Percentiles rank a stretch among this genome's conserved stretches.
Evolutionary conservation across 1,140 invertebrate genomes (phyloP).

Genomic region (Bombus waltoni): DNA sequence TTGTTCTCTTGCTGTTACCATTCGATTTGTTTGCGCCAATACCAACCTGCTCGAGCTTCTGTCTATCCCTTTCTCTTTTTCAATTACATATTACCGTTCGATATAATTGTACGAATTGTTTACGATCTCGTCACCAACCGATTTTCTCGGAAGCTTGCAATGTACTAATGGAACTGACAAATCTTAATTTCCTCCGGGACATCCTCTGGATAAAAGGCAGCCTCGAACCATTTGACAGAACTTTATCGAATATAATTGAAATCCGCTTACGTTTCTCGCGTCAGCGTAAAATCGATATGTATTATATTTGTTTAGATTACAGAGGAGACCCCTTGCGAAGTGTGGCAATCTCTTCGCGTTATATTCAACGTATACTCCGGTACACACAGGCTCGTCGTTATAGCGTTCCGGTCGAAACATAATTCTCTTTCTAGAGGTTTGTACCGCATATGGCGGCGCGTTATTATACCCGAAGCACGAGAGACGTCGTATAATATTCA

Average conservation of each 20-base stretch:
- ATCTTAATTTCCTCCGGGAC: no score
- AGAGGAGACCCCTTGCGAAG: no score
- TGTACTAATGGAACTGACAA: no score
- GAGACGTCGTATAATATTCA: not conserved
- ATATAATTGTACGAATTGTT: slow-evolving; percentile 1
- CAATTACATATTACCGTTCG: slow-evolving; percentile 3
- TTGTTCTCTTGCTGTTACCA: slow-evolving; percentile 48
- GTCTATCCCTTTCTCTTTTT: slow-evolving; percentile 23
- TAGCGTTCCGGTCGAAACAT: not conserved
- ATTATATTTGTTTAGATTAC: not conserved
- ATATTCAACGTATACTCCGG: no score
- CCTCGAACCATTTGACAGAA: no score
- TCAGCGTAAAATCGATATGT: not conserved
- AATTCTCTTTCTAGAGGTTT: not conserved
- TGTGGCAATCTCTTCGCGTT: not conserved
- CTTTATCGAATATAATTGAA: no score
- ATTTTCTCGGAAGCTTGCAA: not conserved
- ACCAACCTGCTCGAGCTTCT: slow-evolving; percentile 11
- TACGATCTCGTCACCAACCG: not conserved
- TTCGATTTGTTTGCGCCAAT: slow-evolving; percentile 49
- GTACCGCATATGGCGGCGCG: not conserved
- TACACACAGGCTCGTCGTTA: not conserved
- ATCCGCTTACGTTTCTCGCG: no score
- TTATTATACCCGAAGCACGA: slow-evolving; percentile 2
- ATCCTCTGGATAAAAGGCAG: no score